These are phyloP conservation scores for Mormyrus lacerda DNA, from an alignment of 2,113 vertebrate genomes.

Conservation along the genomic window DNA sequence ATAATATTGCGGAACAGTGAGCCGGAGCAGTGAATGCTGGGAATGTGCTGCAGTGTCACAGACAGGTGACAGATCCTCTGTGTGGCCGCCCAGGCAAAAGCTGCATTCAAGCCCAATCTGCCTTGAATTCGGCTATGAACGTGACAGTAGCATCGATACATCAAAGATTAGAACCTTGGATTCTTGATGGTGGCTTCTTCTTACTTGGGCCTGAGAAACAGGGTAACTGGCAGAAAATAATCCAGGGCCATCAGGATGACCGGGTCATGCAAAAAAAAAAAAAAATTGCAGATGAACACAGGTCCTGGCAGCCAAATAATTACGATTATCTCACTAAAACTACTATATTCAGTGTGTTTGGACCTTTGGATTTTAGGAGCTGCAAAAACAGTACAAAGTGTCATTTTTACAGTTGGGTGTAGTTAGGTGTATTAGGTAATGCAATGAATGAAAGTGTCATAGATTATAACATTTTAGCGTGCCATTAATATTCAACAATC, in stretches of 20 bases:
- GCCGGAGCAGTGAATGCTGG: not conserved
- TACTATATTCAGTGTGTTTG: not conserved
- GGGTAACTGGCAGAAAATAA: not conserved
- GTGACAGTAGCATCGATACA: not conserved
- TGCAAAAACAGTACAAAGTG: not conserved
- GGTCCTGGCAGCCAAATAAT: not conserved
- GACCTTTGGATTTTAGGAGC: not conserved
- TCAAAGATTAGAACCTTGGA: not conserved
- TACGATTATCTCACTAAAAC: not conserved
- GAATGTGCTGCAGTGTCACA: not conserved
- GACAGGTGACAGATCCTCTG: not conserved
- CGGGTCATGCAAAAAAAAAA: not conserved
- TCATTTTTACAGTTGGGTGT: not conserved
- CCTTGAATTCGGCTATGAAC: not conserved
- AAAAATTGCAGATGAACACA: not conserved
- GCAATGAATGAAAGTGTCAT: not conserved
- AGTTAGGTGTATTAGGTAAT: not conserved
- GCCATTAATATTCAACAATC: not conserved
- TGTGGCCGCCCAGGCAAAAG: not conserved
- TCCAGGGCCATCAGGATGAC: not conserved
- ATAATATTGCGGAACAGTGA: not conserved
- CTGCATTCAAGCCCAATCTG: not conserved
- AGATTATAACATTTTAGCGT: not conserved
- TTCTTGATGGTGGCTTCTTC: not conserved
- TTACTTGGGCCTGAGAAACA: not conserved